Percentiles rank a stretch among this genome's conserved stretches.
These are phyloP conservation scores for Rousettus madagascariensis DNA, from an alignment of 2,797 vertebrate species.

Conservation along the genomic window DNA sequence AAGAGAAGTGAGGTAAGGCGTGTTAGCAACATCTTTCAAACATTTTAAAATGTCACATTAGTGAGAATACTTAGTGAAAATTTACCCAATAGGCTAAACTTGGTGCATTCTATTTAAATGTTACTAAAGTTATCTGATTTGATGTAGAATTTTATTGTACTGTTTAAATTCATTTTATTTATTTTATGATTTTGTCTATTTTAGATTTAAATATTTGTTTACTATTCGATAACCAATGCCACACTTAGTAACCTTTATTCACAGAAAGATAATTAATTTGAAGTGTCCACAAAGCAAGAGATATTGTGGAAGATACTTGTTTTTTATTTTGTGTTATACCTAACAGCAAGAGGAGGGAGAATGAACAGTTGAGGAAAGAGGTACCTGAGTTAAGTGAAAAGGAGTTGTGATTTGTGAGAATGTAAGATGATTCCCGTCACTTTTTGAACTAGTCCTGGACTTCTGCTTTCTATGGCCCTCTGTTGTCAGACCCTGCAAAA, in stretches of 20 bases:
- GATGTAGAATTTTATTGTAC: neutral
- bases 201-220: conserved; percentile 47
- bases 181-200: conserved; percentile 36
- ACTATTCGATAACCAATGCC: neutral
- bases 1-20: conserved; percentile 47
- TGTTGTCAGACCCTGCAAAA: neutral
- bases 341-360: neutral
- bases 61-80: conserved; percentile 1
- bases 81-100: conserved; percentile 3
- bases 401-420: neutral
- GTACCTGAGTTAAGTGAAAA: conserved; percentile 13
- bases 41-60: conserved; percentile 32
- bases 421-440: neutral
- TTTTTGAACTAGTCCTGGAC: neutral
- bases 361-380: neutral
- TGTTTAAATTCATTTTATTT: neutral
- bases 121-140: conserved; percentile 35
- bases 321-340: neutral
- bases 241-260: conserved; percentile 11
- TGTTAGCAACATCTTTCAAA: conserved; percentile 2
- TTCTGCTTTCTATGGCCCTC: neutral
- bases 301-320: neutral
- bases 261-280: conserved; percentile 37
- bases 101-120: neutral
- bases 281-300: neutral